These are phyloP conservation scores for Eutrigla gurnardus DNA, from an alignment of 2,797 vertebrate genomes.

Conservation along the genomic window DNA sequence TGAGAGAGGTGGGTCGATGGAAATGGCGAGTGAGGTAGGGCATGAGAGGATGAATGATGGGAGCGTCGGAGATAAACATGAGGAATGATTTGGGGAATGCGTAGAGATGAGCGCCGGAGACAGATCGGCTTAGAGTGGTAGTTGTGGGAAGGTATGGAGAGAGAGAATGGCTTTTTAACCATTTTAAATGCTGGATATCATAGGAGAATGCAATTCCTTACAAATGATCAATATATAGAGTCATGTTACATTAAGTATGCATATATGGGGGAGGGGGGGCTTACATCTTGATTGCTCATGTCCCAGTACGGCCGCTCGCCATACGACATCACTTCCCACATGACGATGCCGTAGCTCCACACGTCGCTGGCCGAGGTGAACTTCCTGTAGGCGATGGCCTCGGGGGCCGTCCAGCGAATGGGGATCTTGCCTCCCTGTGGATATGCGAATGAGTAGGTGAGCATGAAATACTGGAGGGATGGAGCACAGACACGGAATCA, in stretches of 20 bases:
- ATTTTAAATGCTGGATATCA: conserved; percentile 3
- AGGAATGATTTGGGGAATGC: conserved; percentile 14
- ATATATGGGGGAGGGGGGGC: conserved; percentile 54
- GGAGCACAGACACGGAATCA: conserved; percentile 80
- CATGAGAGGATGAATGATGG: conserved; percentile 14
- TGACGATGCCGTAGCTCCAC: conserved; percentile 99
- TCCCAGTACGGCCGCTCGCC: conserved; percentile 99
- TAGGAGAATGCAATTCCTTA: neutral
- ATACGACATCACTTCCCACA: conserved; percentile 99
- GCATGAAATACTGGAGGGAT: conserved; percentile 86
- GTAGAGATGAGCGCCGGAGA: conserved; percentile 16
- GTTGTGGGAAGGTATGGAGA: conserved; percentile 4
- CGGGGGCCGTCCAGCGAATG: conserved; percentile 97
- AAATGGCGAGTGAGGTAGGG: conserved; percentile 29
- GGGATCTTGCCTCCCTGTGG: conserved; percentile 99
- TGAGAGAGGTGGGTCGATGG: conserved; percentile 24
- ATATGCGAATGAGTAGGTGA: conserved; percentile 86
- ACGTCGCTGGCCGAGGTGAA: conserved; percentile 98
- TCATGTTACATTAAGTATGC: neutral
- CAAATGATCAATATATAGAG: neutral
- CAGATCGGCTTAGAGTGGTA: conserved; percentile 19
- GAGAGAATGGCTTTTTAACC: conserved; percentile 9
- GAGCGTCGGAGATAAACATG: conserved; percentile 13
- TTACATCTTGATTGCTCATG: conserved; percentile 99
- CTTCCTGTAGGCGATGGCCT: conserved; percentile 98